Conservation (phyloP, 2,797 vertebrate species). For the Poeciliopsis turneri region DNA sequence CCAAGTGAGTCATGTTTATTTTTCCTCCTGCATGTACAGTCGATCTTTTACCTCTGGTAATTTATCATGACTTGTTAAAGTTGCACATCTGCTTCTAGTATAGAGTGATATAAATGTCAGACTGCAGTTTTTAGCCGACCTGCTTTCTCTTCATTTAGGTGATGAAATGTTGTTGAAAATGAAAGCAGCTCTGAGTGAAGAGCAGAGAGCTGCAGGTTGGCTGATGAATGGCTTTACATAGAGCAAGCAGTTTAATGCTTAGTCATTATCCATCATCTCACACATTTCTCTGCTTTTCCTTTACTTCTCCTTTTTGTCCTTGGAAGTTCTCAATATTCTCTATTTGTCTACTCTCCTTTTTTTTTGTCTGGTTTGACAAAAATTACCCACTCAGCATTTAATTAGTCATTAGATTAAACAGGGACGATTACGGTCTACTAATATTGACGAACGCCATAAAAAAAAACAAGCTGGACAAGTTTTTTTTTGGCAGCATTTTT, state of each 20-base stretch:
- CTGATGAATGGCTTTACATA: constrained; percentile 62
- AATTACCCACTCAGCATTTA: neutral
- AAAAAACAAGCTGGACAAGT: neutral
- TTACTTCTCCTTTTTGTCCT: neutral
- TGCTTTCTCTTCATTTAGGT: constrained; percentile 18
- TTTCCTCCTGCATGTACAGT: neutral
- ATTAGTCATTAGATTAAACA: neutral
- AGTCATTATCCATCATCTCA: constrained; percentile 60
- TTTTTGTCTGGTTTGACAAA: neutral
- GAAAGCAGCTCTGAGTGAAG: constrained; percentile 34
- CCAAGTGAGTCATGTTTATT: too few species aligned
- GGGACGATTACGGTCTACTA: neutral
- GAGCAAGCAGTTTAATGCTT: constrained; percentile 54
- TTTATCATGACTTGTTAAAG: constrained; percentile 19
- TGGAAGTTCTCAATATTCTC: neutral
- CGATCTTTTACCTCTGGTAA: neutral
- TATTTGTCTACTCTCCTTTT: neutral
- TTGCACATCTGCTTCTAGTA: constrained; percentile 11
- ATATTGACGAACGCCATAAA: neutral
- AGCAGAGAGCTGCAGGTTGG: constrained; percentile 43
- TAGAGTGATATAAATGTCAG: constrained; percentile 22
- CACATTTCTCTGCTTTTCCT: constrained; percentile 17
- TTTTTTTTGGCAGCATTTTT: neutral
- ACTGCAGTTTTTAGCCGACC: constrained; percentile 1
- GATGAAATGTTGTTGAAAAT: constrained; percentile 33